A percentile compares a stretch with the other conserved stretches of the same genome.
phyloP scores from a whole-genome alignment of 2,797 vertebrate genomes.

The Takifugu ocellatus region DNA sequence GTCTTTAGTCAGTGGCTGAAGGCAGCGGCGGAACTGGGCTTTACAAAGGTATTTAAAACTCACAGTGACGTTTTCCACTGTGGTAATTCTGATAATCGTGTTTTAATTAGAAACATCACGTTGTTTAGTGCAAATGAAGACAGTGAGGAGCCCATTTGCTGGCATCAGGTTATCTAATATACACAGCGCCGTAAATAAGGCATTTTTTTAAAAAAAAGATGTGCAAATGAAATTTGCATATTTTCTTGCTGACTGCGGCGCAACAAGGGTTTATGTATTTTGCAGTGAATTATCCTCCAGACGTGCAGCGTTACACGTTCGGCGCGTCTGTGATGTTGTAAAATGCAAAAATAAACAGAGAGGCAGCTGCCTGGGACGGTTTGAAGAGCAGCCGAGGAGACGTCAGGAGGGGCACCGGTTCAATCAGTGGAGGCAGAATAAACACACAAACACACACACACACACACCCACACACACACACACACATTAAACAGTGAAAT shows the following conservation, averaged over 20 bases:
- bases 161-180: slow-evolving; percentile 21
- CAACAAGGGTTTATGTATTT: background rate
- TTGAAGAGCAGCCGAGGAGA: slow-evolving; percentile 26
- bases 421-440: slow-evolving; percentile 36
- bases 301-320: no score
- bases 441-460: slow-evolving; percentile 30
- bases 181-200: slow-evolving; percentile 1
- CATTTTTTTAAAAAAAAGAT: background rate
- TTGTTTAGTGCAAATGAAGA: slow-evolving; percentile 45
- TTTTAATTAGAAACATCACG: slow-evolving; percentile 57
- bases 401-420: slow-evolving; percentile 38
- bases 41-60: slow-evolving; percentile 57
- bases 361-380: slow-evolving; percentile 15
- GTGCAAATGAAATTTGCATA: background rate
- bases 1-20: slow-evolving; percentile 67
- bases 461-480: slow-evolving; percentile 35
- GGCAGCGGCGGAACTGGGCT: slow-evolving; percentile 60
- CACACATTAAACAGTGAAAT: slow-evolving; percentile 52
- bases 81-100: slow-evolving; percentile 69
- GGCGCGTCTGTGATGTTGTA: no score
- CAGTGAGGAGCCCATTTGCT: slow-evolving; percentile 20
- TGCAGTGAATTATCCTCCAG: background rate
- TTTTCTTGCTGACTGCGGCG: slow-evolving; percentile 1
- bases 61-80: slow-evolving; percentile 60
- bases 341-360: slow-evolving; percentile 22